Percentiles rank a stretch among this genome's conserved stretches.
Conservation (phyloP, 1,140 invertebrate genomes). For the Tribolium madens region DNA sequence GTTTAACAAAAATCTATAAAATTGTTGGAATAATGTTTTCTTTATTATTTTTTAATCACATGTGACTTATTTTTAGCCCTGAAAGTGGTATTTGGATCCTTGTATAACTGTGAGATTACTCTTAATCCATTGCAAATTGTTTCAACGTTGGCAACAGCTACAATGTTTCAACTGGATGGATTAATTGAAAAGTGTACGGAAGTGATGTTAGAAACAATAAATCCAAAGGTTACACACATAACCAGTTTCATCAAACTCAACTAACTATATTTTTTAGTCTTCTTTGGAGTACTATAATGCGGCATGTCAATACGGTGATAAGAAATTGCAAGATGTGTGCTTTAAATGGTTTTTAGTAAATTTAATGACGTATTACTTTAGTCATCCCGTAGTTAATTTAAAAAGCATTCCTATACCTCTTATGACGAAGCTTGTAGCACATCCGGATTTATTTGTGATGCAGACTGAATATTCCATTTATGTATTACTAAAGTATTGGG, state of each 20-base stretch:
- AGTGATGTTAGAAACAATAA: slow-evolving; percentile 83
- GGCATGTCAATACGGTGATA: slow-evolving; percentile 76
- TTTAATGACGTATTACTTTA: slow-evolving; percentile 72
- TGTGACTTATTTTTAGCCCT: slow-evolving; percentile 71
- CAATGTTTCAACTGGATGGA: slow-evolving; percentile 80
- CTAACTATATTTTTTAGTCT: slow-evolving; percentile 68
- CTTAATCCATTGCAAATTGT: slow-evolving; percentile 79
- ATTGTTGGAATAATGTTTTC: too few relatives aligned
- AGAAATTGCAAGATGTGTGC: slow-evolving; percentile 72
- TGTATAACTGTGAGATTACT: slow-evolving; percentile 83
- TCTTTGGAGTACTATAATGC: slow-evolving; percentile 79
- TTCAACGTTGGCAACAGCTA: slow-evolving; percentile 80
- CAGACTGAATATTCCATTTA: slow-evolving; percentile 88
- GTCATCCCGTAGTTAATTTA: slow-evolving; percentile 67
- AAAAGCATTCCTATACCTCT: slow-evolving; percentile 68
- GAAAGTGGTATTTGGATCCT: slow-evolving; percentile 80
- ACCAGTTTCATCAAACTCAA: background rate
- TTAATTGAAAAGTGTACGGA: slow-evolving; percentile 81
- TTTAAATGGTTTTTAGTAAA: slow-evolving; percentile 81
- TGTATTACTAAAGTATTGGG: slow-evolving; percentile 78
- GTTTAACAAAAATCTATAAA: too few relatives aligned
- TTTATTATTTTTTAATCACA: too few relatives aligned
- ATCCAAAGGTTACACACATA: slow-evolving; percentile 67
- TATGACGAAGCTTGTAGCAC: slow-evolving; percentile 75
- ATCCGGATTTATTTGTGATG: slow-evolving; percentile 79